Conservation (phyloP, 92 coral and sea anemone species). For the Diadumene lineata region DNA sequence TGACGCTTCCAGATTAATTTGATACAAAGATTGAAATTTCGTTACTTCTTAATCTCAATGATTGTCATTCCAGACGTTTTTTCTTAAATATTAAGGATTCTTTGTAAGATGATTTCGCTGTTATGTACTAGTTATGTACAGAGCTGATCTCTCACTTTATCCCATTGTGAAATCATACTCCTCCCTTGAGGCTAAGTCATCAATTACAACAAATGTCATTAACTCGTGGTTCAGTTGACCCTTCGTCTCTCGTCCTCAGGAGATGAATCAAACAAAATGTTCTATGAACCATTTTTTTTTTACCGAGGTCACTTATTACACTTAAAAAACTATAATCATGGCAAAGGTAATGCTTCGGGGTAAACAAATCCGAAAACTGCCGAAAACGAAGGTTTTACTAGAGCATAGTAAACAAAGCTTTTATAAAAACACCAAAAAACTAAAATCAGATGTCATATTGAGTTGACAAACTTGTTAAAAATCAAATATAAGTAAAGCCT, state of each 20-base stretch:
- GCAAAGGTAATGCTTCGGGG: background rate
- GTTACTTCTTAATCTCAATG: too few relatives aligned
- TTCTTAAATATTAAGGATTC: too few relatives aligned
- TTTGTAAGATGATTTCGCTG: background rate
- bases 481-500: too few relatives aligned
- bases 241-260: background rate
- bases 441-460: too few relatives aligned
- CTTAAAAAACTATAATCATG: background rate
- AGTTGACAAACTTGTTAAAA: too few relatives aligned
- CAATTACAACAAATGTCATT: slow-evolving; percentile 9
- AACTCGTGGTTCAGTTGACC: slow-evolving; percentile 4
- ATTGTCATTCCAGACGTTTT: too few relatives aligned
- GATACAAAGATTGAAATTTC: too few relatives aligned
- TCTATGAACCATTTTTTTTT: background rate
- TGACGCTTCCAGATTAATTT: too few relatives aligned
- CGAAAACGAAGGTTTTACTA: too few relatives aligned
- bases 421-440: too few relatives aligned
- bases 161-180: background rate
- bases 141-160: background rate
- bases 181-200: slow-evolving; percentile 2
- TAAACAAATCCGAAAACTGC: too few relatives aligned
- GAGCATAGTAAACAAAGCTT: too few relatives aligned
- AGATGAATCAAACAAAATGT: background rate
- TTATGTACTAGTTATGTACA: background rate
- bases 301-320: background rate